Conservation (phyloP, 2,888 invertebrate species). For the Drosophila tripunctata region DNA sequence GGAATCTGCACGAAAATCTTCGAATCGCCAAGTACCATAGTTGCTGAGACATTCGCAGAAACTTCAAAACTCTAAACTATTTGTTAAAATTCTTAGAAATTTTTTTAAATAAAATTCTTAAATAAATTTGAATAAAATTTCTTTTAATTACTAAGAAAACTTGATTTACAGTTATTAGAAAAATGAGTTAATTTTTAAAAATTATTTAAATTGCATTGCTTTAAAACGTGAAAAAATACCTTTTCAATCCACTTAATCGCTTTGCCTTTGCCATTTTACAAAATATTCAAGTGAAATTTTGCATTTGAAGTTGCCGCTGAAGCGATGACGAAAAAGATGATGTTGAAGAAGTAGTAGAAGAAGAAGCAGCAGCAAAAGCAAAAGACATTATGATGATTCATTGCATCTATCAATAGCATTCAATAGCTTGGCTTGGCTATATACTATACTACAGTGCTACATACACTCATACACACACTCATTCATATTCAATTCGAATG, state of each 20-base stretch:
- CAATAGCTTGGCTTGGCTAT: conserved; percentile 28
- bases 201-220: too few species aligned
- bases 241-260: neutral
- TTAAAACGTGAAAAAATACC: neutral
- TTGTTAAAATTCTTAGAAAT: too few species aligned
- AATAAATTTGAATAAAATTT: too few species aligned
- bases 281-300: conserved; percentile 9
- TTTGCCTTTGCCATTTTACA: neutral
- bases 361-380: neutral
- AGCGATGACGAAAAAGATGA: neutral
- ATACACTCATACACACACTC: too few species aligned
- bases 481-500: conserved; percentile 40
- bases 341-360: neutral
- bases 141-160: too few species aligned
- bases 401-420: conserved; percentile 45
- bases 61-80: too few species aligned
- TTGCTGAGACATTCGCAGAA: too few species aligned
- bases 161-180: neutral
- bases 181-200: too few species aligned
- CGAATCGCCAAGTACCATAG: too few species aligned
- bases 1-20: too few species aligned
- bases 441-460: too few species aligned
- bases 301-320: conserved; percentile 5
- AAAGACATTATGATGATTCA: conserved; percentile 44
- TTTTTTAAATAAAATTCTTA: too few species aligned